These are phyloP conservation scores for Dysdera silvatica DNA, from an alignment of 1,140 invertebrate species.

Conservation along the genomic window DNA sequence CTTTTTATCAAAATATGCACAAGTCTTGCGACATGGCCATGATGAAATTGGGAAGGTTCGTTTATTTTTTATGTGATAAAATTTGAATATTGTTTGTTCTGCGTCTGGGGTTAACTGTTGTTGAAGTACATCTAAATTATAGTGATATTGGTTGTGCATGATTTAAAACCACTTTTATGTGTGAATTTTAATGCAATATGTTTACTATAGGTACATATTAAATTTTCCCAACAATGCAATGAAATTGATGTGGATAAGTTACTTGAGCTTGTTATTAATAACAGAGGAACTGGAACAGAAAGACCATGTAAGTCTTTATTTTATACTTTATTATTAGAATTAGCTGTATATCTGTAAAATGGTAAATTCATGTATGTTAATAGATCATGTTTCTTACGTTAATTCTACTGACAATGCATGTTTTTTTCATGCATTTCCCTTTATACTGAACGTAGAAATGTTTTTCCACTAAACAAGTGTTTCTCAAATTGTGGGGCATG, in stretches of 20 bases:
- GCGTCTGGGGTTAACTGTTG: too few relatives aligned
- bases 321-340: conserved; percentile 8
- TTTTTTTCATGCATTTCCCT: too few relatives aligned
- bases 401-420: too few relatives aligned
- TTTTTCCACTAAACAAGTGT: too few relatives aligned
- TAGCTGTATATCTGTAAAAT: not conserved
- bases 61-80: not conserved
- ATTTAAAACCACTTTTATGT: not conserved
- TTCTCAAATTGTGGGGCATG: too few relatives aligned
- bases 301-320: conserved; percentile 61
- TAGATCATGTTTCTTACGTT: too few relatives aligned
- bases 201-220: conserved; percentile 64
- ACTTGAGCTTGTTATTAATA: conserved; percentile 77
- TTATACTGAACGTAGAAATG: too few relatives aligned
- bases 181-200: conserved; percentile 1
- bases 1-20: conserved; percentile 79
- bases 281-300: conserved; percentile 82
- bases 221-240: conserved; percentile 80
- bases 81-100: too few relatives aligned
- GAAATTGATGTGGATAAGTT: conserved; percentile 86
- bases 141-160: not conserved
- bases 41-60: conserved; percentile 68
- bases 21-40: conserved; percentile 79
- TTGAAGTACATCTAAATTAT: too few relatives aligned
- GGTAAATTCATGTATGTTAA: too few relatives aligned